Evolutionary conservation across 2,113 vertebrate species (phyloP), one percentile per base, ranked within the genome.

Genomic region (Corythornis vintsioides): DNA sequence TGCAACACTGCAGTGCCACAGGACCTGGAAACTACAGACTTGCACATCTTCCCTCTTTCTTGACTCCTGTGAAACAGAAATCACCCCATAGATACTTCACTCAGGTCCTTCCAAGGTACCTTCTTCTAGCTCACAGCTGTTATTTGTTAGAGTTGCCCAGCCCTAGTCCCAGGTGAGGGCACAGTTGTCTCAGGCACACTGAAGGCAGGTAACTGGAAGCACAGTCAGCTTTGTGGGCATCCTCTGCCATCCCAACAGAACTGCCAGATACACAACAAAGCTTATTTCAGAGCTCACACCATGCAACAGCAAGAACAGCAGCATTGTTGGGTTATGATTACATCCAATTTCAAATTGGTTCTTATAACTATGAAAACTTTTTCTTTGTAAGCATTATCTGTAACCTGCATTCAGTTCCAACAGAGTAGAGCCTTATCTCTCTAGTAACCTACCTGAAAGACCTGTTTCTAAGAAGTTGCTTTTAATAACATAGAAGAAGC

Each of bases 231-330:
- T 35, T 31, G 57, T 1, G 1, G 17, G 48, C 61, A 75, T 65
- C 61, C 63, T 33, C 64, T 71, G 50, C 48, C 3, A 0, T 11
- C 53, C 31, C 1, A 0, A 15, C 2, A 3, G 21, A 65, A 31
- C 3, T 6, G 9, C 47, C 66, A 33, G 20, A 8, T 14, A 40
- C 63, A 56, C 29, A 22, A 22, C 63, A 85, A 65, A 64, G 40
- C 40, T 35, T 19, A 43, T 7, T 25, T 66, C 90, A 72, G 33
- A 15, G 40, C 69, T 42, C 61, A 50, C 11, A 15, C 64, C 53
- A 76, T 0, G 6, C 31, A 40, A 19, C 59, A 60, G 33, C 4
- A 75, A 69, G 2, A 7, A 53, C 48, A 88, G 33, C 72, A 90
- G 48, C 45, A 15, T 4, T 47, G 45, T 8, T 12, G 2, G 50